phyloP scores from a whole-genome alignment of 2,888 invertebrate species.

The Lordiphosa fenestrarum region DNA sequence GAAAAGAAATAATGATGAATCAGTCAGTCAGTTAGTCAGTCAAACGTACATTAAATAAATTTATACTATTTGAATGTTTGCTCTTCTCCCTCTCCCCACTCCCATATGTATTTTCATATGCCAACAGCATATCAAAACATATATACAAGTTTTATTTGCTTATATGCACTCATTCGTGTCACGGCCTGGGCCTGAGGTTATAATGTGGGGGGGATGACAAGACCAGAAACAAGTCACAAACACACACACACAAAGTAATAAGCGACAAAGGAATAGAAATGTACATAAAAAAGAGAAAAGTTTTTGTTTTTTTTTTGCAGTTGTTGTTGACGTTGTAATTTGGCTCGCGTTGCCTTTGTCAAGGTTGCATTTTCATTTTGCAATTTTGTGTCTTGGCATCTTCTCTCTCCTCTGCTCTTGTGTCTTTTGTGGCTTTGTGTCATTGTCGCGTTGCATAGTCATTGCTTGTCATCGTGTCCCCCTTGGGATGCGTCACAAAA shows the following conservation, averaged over 20 bases:
- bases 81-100: too few relatives aligned
- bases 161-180: too few relatives aligned
- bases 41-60: not conserved
- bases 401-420: conserved; percentile 7
- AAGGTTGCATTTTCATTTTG: conserved; percentile 65
- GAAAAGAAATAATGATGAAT: too few relatives aligned
- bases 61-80: too few relatives aligned
- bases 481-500: not conserved
- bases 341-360: conserved; percentile 53
- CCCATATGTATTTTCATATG: too few relatives aligned
- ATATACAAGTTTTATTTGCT: too few relatives aligned
- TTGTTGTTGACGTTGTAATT: conserved; percentile 58
- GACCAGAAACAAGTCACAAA: not conserved
- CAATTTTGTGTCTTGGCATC: conserved; percentile 27
- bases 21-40: too few relatives aligned
- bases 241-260: conserved; percentile 7
- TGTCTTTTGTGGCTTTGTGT: conserved; percentile 4
- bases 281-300: conserved; percentile 11
- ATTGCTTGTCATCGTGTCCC: not conserved
- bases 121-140: too few relatives aligned
- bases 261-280: conserved; percentile 7
- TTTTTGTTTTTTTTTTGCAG: not conserved
- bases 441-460: conserved; percentile 6
- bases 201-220: conserved; percentile 1
- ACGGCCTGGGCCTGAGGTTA: not conserved